Conservation (phyloP, 2,113 vertebrate species). For the Tragelaphus scriptus region DNA sequence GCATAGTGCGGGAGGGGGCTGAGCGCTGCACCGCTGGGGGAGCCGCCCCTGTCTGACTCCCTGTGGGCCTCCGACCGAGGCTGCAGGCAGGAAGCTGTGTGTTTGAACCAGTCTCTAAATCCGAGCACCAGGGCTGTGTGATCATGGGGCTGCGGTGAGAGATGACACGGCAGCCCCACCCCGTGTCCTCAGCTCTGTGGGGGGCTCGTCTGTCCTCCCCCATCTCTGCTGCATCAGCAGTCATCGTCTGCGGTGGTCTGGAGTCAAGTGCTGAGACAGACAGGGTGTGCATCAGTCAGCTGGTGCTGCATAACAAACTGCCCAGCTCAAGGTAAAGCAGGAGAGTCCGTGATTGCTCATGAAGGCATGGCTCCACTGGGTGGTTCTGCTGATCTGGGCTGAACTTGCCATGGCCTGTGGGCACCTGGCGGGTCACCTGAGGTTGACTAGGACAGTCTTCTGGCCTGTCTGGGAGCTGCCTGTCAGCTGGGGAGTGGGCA, state of each 20-base stretch:
- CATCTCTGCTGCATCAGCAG: not conserved
- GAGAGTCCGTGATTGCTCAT: not conserved
- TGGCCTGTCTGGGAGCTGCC: too few relatives aligned
- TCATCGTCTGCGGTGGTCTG: rapidly evolving
- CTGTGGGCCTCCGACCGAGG: not conserved
- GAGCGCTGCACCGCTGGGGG: not conserved
- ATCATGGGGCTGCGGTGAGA: not conserved
- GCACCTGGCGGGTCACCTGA: not conserved
- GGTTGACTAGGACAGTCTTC: not conserved
- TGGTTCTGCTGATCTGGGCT: not conserved
- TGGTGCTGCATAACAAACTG: not conserved
- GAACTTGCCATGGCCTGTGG: not conserved
- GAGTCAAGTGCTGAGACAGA: rapidly evolving
- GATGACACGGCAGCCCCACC: not conserved
- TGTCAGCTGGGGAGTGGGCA: not conserved
- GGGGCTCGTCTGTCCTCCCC: not conserved
- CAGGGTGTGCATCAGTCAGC: not conserved
- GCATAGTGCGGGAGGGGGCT: not conserved
- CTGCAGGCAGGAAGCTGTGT: not conserved
- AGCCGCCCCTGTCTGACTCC: not conserved
- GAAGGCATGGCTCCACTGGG: not conserved
- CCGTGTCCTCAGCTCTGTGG: not conserved
- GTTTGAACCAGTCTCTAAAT: not conserved
- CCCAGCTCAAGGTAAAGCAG: not conserved
- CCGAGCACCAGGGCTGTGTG: not conserved